phyloP scores from a whole-genome alignment of 2,113 vertebrate species.

The Mormyrus iriodes region DNA sequence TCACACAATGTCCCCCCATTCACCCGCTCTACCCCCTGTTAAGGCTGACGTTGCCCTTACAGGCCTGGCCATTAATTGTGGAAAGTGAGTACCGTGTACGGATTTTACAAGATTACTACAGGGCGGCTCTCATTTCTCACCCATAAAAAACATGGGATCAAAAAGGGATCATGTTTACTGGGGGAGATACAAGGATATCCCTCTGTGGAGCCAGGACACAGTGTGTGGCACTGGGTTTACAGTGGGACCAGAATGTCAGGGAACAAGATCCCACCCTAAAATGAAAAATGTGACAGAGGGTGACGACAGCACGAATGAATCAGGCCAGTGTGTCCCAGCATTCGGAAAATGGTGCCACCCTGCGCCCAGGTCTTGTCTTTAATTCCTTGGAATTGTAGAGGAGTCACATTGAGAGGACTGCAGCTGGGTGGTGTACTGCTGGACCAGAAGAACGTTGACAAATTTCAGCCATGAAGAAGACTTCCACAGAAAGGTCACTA shows the following conservation, averaged over 20 bases:
- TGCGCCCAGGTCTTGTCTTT: not conserved
- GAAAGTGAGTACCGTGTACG: conserved; percentile 56
- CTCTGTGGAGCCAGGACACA: not conserved
- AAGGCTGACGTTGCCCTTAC: conserved; percentile 54
- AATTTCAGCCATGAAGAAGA: not conserved
- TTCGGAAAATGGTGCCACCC: not conserved
- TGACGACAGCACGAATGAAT: not conserved
- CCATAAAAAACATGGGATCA: conserved; percentile 45
- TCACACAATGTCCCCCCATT: not conserved
- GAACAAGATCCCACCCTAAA: conserved; percentile 3
- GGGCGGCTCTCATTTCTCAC: conserved; percentile 62
- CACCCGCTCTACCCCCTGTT: not conserved
- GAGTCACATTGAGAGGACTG: not conserved
- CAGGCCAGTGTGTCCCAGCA: no score
- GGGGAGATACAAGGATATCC: not conserved
- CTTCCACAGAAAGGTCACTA: not conserved
- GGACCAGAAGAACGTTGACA: not conserved
- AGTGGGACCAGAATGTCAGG: not conserved
- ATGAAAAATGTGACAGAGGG: not conserved
- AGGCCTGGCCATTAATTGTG: conserved; percentile 59
- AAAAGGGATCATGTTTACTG: conserved; percentile 46
- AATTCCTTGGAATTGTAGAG: not conserved
- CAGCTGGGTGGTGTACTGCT: not conserved
- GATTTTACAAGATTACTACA: conserved; percentile 63
- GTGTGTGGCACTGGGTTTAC: not conserved